Conservation (phyloP, 2,113 vertebrate species). For the Chaetorhynchus papuensis region DNA sequence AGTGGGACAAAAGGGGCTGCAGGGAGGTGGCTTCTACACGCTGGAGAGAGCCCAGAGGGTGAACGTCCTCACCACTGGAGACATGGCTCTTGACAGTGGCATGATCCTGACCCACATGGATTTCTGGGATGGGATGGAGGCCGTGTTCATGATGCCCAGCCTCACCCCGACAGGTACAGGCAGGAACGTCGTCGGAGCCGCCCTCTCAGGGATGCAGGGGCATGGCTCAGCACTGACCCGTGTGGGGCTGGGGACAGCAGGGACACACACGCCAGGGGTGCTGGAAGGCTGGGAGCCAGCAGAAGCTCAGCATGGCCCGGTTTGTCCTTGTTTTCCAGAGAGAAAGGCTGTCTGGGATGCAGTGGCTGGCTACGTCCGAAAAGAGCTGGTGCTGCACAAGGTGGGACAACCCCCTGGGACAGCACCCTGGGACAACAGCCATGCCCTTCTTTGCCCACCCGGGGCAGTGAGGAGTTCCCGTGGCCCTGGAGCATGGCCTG, state of each 20-base stretch:
- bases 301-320: not conserved
- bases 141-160: fast-evolving
- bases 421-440: too few relatives aligned
- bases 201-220: not conserved
- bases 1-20: fast-evolving
- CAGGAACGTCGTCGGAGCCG: fast-evolving
- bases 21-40: not conserved
- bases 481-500: not conserved
- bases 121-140: not conserved
- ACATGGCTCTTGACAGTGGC: fast-evolving
- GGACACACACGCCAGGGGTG: not conserved
- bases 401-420: not conserved
- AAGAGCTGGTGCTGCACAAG: not conserved
- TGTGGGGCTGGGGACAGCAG: not conserved
- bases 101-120: fast-evolving
- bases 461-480: not conserved
- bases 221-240: not conserved
- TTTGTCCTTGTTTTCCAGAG: not conserved
- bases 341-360: not conserved
- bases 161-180: not conserved
- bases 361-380: not conserved
- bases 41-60: not conserved
- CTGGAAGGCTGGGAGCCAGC: not conserved
- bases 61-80: fast-evolving
- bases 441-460: not conserved